Evolutionary conservation across 2,113 vertebrate genomes (phyloP), one percentile per base, ranked within the genome.

Genomic region (Nothoprocta perdicaria): DNA sequence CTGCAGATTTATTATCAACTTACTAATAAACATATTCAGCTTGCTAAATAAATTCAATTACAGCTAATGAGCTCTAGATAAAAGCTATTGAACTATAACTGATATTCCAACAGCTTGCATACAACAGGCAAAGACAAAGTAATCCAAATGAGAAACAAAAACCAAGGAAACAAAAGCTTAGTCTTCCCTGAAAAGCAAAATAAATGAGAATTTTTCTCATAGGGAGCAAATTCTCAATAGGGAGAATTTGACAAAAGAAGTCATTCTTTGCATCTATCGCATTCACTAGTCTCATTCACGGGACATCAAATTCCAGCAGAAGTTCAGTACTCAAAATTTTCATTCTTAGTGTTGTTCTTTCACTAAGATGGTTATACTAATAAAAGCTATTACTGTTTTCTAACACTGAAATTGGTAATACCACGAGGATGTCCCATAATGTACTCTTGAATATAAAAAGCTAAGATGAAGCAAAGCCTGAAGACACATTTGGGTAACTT

Each of bases 1-100:
- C 81, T 92, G 88, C 67, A 93, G 93, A 72, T 94, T 95, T 94
- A 94, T 96, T 92, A 95, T 92, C 81, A 85, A 94, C 89, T 94
- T 77, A 92, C 93, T 95, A 93, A 95, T 90, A 95, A 95, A 96
- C 92, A 95, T 92, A 90, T 93, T 94, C 94, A 93, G 86, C 84
- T 95, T 93, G 86, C 79, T 94, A 86, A 94, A 93, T 90, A 95
- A 84, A 96, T 94, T 96, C 91, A 95, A 95, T 95, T 95, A 95
- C 48, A 92, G 88, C 93, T 94, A 96, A 96, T 66, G 79, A 94
- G 91, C 94, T 91, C 63, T 61, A 96, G 92, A 96, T 89, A 95
- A 95, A 95, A 93, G 94, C 94, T 93, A 87, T 66, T 93, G 91
- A 96, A 96, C 81, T 90, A 60, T 71, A 93, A 93, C 91, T 90